phyloP scores from a whole-genome alignment of 1,140 invertebrate species.

The Chrysoperla carnea region DNA sequence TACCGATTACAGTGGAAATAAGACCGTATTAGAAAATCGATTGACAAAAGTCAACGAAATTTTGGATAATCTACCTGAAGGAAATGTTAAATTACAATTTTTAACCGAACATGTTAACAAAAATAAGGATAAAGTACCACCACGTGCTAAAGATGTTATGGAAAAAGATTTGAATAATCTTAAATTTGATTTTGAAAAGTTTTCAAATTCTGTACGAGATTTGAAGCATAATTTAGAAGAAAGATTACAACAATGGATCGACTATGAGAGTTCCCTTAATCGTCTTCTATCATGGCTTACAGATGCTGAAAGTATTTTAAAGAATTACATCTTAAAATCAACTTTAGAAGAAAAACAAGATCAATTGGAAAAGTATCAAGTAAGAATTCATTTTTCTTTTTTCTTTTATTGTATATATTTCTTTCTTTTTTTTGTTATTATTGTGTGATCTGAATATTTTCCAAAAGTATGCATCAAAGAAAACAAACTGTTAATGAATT shows the following conservation, averaged over 20 bases:
- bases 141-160: conserved; percentile 61
- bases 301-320: conserved; percentile 71
- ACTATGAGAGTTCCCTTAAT: conserved; percentile 77
- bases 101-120: conserved; percentile 48
- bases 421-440: too few species aligned
- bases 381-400: conserved; percentile 21
- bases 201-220: conserved; percentile 54
- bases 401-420: too few species aligned
- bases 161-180: conserved; percentile 58
- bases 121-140: conserved; percentile 44
- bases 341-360: conserved; percentile 82
- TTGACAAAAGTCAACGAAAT: conserved; percentile 58
- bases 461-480: too few species aligned
- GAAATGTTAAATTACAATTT: conserved; percentile 48
- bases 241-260: conserved; percentile 74
- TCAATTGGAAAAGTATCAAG: conserved; percentile 79
- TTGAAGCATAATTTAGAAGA: conserved; percentile 63
- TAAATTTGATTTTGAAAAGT: conserved; percentile 65
- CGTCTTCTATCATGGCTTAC: conserved; percentile 64
- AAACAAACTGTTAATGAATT: too few species aligned
- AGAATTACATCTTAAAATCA: conserved; percentile 69
- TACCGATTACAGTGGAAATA: conserved; percentile 68
- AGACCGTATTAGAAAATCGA: conserved; percentile 51
- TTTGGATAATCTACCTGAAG: conserved; percentile 55
- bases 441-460: too few species aligned